These are phyloP conservation scores for Collichthys lucidus DNA, from an alignment of 2,113 vertebrate genomes.

Conservation along the genomic window DNA sequence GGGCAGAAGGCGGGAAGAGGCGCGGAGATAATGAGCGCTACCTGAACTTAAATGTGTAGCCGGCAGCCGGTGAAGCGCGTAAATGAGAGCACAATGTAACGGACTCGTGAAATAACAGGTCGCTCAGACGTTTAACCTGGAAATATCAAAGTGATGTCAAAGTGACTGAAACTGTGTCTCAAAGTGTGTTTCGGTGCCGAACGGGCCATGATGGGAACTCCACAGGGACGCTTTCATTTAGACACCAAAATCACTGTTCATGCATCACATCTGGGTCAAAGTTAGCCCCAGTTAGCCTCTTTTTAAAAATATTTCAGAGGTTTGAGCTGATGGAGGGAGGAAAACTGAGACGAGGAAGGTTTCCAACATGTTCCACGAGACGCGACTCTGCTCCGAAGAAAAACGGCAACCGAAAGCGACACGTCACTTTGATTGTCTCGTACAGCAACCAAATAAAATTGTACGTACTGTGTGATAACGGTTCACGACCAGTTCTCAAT, in stretches of 20 bases:
- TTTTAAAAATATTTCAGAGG: background rate
- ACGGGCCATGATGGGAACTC: conserved; percentile 33
- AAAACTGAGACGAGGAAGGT: background rate
- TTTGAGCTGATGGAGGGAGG: background rate
- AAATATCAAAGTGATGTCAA: conserved; percentile 47
- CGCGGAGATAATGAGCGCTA: background rate
- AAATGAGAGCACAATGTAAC: background rate
- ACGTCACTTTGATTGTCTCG: background rate
- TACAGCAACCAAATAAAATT: background rate
- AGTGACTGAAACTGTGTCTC: conserved; percentile 61
- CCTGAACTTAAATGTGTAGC: background rate
- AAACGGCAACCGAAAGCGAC: background rate
- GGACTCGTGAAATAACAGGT: background rate
- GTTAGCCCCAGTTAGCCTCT: conserved; percentile 54
- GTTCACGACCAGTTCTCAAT: too few species aligned
- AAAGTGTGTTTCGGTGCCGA: conserved; percentile 63
- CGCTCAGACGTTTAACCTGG: conserved; percentile 28
- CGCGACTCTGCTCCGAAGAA: background rate
- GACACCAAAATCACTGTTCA: conserved; percentile 33
- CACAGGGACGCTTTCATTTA: conserved; percentile 41
- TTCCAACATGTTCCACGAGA: background rate
- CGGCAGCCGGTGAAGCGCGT: background rate
- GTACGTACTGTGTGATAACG: too few species aligned
- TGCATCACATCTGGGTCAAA: conserved; percentile 55
- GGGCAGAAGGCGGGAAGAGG: background rate